Evolutionary conservation across 2,113 vertebrate species (phyloP).

Genomic region (Cyanoliseus patagonus): DNA sequence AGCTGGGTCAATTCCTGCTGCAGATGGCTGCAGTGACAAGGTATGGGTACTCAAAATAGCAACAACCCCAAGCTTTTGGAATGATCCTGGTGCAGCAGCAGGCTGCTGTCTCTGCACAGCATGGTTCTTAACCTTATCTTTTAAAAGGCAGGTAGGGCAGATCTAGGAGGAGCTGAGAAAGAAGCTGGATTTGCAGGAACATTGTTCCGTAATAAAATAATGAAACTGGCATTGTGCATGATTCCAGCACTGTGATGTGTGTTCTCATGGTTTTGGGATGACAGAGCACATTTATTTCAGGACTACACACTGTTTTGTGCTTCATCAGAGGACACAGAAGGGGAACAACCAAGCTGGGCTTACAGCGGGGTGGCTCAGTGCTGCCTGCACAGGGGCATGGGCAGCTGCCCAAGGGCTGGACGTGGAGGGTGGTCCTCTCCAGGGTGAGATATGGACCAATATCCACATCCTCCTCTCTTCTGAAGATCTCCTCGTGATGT

Average conservation of each 20-base stretch:
- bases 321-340: background rate
- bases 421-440: background rate
- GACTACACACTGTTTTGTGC: accelerated
- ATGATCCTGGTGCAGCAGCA: background rate
- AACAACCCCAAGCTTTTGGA: background rate
- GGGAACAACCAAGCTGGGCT: accelerated
- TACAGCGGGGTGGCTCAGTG: accelerated
- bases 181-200: accelerated
- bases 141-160: background rate
- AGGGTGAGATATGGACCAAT: accelerated
- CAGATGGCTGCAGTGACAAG: background rate
- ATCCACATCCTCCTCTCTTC: background rate
- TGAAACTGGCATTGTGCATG: accelerated
- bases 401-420: background rate
- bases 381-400: accelerated
- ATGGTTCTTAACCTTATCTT: background rate
- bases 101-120: background rate
- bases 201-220: accelerated
- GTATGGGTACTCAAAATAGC: background rate
- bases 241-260: accelerated
- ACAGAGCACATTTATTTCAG: background rate
- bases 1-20: background rate
- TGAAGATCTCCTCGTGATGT: background rate
- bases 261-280: background rate
- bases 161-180: background rate